phyloP scores from a whole-genome alignment of 1,140 invertebrate species.

The Drosophila ercepeae region DNA sequence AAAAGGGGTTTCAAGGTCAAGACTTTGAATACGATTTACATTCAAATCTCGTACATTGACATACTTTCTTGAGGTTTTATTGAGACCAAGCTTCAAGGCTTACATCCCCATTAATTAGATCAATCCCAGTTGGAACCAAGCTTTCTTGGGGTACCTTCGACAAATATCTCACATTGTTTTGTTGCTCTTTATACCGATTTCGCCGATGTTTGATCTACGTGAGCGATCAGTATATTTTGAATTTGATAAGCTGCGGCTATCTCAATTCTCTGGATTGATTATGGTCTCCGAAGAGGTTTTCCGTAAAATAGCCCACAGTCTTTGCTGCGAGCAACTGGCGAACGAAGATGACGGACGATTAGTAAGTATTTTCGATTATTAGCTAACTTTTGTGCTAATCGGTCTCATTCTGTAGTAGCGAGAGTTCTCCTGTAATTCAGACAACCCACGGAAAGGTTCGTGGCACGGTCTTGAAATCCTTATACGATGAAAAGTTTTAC shows the following conservation, averaged over 20 bases:
- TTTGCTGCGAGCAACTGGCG: not conserved
- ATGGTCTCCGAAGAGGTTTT: not conserved
- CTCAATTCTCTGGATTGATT: conserved; percentile 12
- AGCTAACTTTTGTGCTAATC: no score
- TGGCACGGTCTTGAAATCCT: conserved; percentile 36
- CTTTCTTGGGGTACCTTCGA: not conserved
- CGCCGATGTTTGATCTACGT: conserved; percentile 16
- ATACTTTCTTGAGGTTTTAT: no score
- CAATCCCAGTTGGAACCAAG: not conserved
- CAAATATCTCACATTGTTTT: no score
- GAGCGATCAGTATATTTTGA: conserved; percentile 8
- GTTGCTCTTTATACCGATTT: conserved; percentile 11
- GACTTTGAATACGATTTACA: no score
- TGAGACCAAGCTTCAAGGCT: not conserved
- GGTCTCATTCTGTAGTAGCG: conserved; percentile 9
- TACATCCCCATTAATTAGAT: no score
- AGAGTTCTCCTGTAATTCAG: conserved; percentile 42
- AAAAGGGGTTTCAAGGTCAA: no score
- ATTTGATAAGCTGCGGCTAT: conserved; percentile 30
- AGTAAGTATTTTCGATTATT: conserved; percentile 15
- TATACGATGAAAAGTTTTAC: conserved; percentile 65
- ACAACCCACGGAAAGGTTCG: conserved; percentile 59
- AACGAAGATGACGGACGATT: conserved; percentile 33
- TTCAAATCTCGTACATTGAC: no score
- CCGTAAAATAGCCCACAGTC: conserved; percentile 9